phyloP scores from a whole-genome alignment of 2,113 vertebrate genomes.

The Pandion haliaetus region DNA sequence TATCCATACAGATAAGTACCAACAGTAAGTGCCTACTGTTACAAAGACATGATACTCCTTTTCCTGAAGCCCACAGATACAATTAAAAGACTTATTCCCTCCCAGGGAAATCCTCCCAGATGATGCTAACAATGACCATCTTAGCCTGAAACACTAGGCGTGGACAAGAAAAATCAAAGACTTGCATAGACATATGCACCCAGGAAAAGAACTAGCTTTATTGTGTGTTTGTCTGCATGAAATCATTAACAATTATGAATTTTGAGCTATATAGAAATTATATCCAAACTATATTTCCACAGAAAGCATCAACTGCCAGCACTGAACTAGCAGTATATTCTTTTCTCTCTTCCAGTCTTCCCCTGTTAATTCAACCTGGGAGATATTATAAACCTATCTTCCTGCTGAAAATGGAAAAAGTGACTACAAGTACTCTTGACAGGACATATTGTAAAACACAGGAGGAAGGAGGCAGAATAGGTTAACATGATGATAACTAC shows the following conservation, averaged over 20 bases:
- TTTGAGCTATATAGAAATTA: not conserved
- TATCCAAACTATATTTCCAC: not conserved
- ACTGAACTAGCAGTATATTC: not conserved
- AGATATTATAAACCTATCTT: not conserved
- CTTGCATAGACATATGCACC: not conserved
- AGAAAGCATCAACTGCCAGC: not conserved
- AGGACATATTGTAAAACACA: not conserved
- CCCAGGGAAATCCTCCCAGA: not conserved
- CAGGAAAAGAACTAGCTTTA: not conserved
- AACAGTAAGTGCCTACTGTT: not conserved
- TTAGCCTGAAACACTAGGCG: not conserved
- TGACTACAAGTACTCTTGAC: not conserved
- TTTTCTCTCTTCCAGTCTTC: not conserved
- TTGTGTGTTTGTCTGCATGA: not conserved
- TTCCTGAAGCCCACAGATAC: not conserved
- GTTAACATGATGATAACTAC: not conserved
- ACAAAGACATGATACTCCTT: not conserved
- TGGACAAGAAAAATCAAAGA: not conserved
- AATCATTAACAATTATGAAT: not conserved
- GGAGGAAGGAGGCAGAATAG: not conserved
- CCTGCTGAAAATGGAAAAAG: not conserved
- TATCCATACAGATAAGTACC: not conserved
- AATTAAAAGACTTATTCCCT: not conserved
- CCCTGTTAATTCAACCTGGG: not conserved
- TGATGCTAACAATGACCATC: not conserved